Base-by-base conservation (phyloP, 1,140 invertebrate genomes). In the Sesamia nonagrioides region DNA sequence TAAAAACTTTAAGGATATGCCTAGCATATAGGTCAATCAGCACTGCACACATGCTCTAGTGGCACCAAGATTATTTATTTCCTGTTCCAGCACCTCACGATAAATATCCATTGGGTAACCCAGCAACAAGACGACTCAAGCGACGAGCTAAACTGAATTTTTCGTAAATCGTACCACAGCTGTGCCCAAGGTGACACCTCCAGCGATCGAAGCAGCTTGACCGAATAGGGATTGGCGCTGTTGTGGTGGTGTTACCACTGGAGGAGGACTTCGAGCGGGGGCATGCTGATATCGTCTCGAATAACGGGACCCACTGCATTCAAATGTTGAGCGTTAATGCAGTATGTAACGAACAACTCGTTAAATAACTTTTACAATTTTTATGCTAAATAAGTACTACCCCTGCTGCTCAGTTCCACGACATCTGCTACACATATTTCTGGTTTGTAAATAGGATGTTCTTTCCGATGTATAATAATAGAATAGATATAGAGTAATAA, bases 131-230 rank as follows among this genome's bases (percentile, higher is more conserved):
- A 50, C 45, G 15, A 50, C 45, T 50, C 45, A 48, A n/a, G 27
- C 27, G 3, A 27, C 27, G 3, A 45, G 11, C 45, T 50, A n/a
- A 50, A 50, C 21, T 56, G 17, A 56, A 54, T 1, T 33, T 37
- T 37, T 60, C 37, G 37, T 18, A 42, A 15, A 42, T 63, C 73
- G 48, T 86, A 94, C 93, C 91, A 89, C 78, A 21, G 92, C 86
- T 2, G 92, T 92, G 18, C 93, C 92, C 7, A 94, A 90, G 21
- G 92, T 89, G 35, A 94, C 93, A 0, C 93, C 93, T 4, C 93
- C 93, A 0, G 93, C 93, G 9, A 94, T 84, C 0, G 93, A 86
- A 6, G 92, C 93, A 1, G 93, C 91, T 33, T 94, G 92, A 17
- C 89, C 80, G 79, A 93, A 94, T 74, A 93, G 52, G 35, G 92